These are phyloP conservation scores for Gymnarchus niloticus DNA, from an alignment of 2,113 vertebrate genomes.

Conservation along the genomic window DNA sequence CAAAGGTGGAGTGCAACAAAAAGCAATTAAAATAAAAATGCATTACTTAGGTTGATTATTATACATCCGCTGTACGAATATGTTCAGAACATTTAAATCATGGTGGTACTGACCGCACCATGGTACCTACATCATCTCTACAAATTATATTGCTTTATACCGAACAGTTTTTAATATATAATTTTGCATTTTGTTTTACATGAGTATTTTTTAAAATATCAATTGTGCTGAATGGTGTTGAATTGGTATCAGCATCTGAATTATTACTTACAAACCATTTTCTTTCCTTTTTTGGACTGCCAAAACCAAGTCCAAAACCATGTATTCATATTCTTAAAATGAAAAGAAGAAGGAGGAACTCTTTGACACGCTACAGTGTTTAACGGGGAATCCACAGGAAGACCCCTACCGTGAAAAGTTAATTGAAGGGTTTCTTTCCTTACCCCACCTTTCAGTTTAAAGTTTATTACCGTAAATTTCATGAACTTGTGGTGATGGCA, in stretches of 20 bases:
- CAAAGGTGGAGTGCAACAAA: neutral
- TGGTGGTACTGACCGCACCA: neutral
- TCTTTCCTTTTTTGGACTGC: neutral
- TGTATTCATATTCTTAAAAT: neutral
- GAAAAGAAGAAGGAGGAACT: neutral
- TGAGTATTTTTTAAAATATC: neutral
- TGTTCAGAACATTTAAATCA: neutral
- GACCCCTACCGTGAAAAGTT: slow-evolving; percentile 16
- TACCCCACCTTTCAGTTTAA: slow-evolving; percentile 46
- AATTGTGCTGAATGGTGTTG: neutral
- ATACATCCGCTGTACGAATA: neutral
- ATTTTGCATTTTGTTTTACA: neutral
- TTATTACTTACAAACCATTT: neutral
- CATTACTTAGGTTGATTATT: neutral
- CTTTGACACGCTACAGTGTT: neutral
- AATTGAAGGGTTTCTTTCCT: slow-evolving; percentile 46
- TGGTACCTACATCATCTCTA: neutral
- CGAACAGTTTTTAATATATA: neutral
- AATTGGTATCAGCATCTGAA: neutral
- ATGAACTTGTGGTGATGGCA: slow-evolving; percentile 42
- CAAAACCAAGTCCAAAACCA: neutral
- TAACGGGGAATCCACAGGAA: neutral
- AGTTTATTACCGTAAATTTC: slow-evolving; percentile 49
- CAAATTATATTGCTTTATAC: neutral
- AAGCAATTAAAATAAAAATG: neutral